Conservation (phyloP, 2,113 vertebrate species). For the Strigops habroptila region DNA sequence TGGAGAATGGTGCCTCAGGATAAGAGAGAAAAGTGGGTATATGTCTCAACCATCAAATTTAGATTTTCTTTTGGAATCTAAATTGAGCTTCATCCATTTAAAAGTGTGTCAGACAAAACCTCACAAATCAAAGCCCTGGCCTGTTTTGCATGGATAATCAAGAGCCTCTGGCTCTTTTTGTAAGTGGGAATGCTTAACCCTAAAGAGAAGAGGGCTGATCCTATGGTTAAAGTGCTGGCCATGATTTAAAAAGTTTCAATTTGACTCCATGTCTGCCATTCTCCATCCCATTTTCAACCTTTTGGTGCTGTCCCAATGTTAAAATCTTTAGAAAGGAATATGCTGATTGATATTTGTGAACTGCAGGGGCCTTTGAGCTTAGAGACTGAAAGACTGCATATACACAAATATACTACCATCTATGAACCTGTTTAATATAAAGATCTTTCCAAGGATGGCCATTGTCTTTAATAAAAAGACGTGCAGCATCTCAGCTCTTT, state of each 20-base stretch:
- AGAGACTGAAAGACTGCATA: neutral
- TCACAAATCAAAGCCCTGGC: slow-evolving; percentile 29
- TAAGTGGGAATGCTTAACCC: neutral
- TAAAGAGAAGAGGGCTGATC: neutral
- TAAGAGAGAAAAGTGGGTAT: slow-evolving; percentile 5
- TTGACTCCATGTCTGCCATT: neutral
- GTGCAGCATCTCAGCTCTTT: neutral
- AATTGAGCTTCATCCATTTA: slow-evolving; percentile 16
- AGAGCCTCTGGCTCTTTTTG: slow-evolving; percentile 21
- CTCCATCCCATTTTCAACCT: neutral
- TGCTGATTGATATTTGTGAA: neutral
- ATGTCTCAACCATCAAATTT: neutral
- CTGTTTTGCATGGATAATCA: slow-evolving; percentile 52
- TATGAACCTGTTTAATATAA: neutral
- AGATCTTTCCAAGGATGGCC: neutral
- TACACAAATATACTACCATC: neutral
- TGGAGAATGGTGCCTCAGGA: neutral
- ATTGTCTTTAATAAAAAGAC: neutral
- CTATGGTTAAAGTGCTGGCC: neutral
- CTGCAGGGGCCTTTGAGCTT: neutral
- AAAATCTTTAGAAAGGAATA: neutral
- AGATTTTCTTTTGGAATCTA: slow-evolving; percentile 17
- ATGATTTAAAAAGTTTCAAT: neutral
- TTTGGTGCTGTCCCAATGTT: neutral
- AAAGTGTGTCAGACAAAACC: slow-evolving; percentile 40